Evolutionary conservation across 2,888 invertebrate genomes (phyloP), one percentile per base, ranked within the genome.

Genomic region (Beris morrisii): DNA sequence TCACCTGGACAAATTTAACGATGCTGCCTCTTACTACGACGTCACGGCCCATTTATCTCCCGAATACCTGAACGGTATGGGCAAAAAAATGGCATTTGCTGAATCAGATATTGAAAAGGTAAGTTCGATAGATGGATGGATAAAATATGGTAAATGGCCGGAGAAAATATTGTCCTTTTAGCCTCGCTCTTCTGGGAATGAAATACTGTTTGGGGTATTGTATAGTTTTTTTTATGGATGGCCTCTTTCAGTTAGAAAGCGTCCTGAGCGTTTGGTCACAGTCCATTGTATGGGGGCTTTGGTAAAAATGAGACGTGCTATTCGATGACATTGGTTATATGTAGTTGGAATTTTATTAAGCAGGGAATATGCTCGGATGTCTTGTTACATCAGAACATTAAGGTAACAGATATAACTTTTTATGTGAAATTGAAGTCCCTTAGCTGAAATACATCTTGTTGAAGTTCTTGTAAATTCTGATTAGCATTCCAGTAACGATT

Each of bases 51-150:
- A 84, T 77, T 75, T 84, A 68, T 84, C 85, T 55, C 85, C 85
- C 3, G 85, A 85, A 75, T 85, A 84, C 76, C 79, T 83, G 43
- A 68, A 54, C 50, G 65, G 50, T 50, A 64, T 69, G 38, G 71
- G 81, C 80, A 48, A 83, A 81, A 71, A 82, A 75, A 70, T 81
- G 67, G 69, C 76, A 50, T 84, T 80, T 73, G 81, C 82, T 59
- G 85, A 85, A 74, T 84, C 84, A 64, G 84, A 85, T 76, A 82
- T 84, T 63, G 86, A 85, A 79, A 85, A 85, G 82, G 85, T 84
- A 76, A 75, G 56, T 52, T 53, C 30, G 15, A 61, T 52, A 15
- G 50, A 50, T 50, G 52, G 50, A 61, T 15, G 61, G 61, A 59
- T 59, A 48, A 50, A 50, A 50, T 45, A 38, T 61, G 43, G 61